phyloP scores from a whole-genome alignment of 30 jellyfish, hydroid and myxozoan genomes.

The Chrysaora quinquecirrha region DNA sequence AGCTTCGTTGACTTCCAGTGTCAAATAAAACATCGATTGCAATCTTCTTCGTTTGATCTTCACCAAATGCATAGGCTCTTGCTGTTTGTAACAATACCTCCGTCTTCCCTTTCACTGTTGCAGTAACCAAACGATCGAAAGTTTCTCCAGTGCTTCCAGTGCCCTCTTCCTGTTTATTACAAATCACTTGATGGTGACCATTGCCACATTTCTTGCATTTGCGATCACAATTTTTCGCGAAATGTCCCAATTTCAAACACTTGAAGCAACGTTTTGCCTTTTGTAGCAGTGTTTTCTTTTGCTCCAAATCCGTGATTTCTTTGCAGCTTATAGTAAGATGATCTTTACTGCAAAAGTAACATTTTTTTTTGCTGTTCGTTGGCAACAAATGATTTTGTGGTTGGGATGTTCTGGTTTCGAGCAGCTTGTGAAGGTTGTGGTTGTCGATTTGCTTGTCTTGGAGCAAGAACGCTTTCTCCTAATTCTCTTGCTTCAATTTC shows the following conservation, averaged over 20 bases:
- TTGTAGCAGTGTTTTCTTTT: slow-evolving; percentile 13
- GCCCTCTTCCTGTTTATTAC: too few relatives aligned
- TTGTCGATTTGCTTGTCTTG: background rate
- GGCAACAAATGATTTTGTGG: background rate
- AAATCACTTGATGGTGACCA: background rate
- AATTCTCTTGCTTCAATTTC: slow-evolving; percentile 70
- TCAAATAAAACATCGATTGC: background rate
- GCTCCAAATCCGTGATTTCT: slow-evolving; percentile 32
- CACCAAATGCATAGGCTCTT: background rate
- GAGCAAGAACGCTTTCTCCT: slow-evolving; percentile 10
- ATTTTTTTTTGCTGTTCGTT: background rate
- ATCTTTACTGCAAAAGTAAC: slow-evolving; percentile 47
- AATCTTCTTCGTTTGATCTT: background rate
- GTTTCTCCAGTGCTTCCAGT: too few relatives aligned
- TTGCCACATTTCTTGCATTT: slow-evolving; percentile 41
- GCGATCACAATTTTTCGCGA: slow-evolving; percentile 18
- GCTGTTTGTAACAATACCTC: slow-evolving; percentile 57
- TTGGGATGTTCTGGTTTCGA: background rate
- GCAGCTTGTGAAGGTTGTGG: too few relatives aligned
- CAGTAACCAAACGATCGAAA: too few relatives aligned
- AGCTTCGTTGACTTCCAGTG: background rate
- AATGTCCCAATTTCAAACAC: slow-evolving; percentile 38
- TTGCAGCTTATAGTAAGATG: slow-evolving; percentile 26
- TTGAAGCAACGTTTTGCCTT: slow-evolving; percentile 56
- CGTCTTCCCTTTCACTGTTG: slow-evolving; percentile 17